A percentile compares a stretch with the other conserved stretches of the same genome.
Evolutionary conservation across 2,113 vertebrate genomes (phyloP).

Genomic region (Chionodraco myersi): DNA sequence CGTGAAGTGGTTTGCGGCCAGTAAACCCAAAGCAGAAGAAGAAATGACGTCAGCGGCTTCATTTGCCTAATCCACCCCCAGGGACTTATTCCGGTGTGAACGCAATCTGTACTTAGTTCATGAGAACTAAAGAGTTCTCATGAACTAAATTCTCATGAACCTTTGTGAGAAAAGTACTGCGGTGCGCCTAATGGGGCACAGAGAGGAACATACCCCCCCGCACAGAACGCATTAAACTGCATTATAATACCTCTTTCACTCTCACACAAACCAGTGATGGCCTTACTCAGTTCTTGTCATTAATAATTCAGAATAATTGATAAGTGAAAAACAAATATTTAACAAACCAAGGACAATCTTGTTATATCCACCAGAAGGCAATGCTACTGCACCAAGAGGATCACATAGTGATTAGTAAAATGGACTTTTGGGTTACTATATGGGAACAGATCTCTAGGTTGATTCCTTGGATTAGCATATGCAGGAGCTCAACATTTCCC

Average conservation of each 20-base stretch:
- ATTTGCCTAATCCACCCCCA: no score
- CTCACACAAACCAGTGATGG: slow-evolving; percentile 1
- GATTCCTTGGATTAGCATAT: slow-evolving; percentile 46
- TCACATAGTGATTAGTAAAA: slow-evolving; percentile 40
- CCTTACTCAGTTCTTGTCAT: slow-evolving; percentile 15
- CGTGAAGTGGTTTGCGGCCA: no score
- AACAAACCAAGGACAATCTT: neutral
- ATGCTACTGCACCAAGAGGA: neutral
- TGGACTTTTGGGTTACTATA: slow-evolving; percentile 23
- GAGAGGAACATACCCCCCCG: slow-evolving; percentile 28
- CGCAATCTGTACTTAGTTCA: no score
- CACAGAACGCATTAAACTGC: slow-evolving; percentile 32
- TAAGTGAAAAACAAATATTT: slow-evolving; percentile 1
- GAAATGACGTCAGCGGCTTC: no score
- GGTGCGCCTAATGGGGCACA: slow-evolving; percentile 58
- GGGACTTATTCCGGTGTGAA: no score
- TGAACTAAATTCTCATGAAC: no score
- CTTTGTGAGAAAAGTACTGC: no score
- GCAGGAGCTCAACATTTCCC: slow-evolving; percentile 28
- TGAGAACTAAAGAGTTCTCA: no score
- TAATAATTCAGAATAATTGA: slow-evolving; percentile 33
- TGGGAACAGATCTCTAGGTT: slow-evolving; percentile 26
- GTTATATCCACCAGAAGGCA: slow-evolving; percentile 13
- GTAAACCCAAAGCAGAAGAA: no score
- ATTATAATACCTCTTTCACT: slow-evolving; percentile 28